Base-by-base conservation (phyloP, 1,140 invertebrate species). In the Euwallacea fornicatus region DNA sequence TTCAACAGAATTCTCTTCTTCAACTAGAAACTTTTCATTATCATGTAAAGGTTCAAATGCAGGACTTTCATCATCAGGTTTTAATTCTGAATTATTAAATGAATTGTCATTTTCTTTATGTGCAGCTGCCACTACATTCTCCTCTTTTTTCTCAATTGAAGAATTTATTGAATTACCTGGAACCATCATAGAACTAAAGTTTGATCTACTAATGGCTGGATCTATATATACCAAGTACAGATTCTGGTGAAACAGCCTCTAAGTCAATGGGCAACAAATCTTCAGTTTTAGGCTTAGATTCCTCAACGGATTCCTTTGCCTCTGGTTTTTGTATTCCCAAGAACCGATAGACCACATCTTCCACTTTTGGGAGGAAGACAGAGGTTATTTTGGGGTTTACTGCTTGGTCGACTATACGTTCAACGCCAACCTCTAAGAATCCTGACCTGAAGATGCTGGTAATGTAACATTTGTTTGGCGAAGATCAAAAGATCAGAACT, bases 321-420 rank as follows among this genome's bases (percentile, higher is more conserved):
- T 33, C 64, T 44, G 76, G 89, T 73, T 85, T 86, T 71, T 91
- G 87, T 58, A 96, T 88, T 21, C 93, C 93, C n/a, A 97, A 82
- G 80, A 90, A 93, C 78, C 92, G 90, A 79, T 95, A 96, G 0
- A 96, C 91, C 9, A 94, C 88, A 77, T 95, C 92, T 82, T 96
- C 94, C 58, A 97, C 93, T 85, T 94, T 90, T 7, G 94, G 92
- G 78, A 94, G 89, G 79, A 97, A 96, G 2, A 94, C 87, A 7
- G 89, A 87, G 72, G 90, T 88, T 7, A 97, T 91, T 85, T 97
- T 97, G 4, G 94, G 94, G 82, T 96, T 95, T 0, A 98, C 94
- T 0, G 97, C 93, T 86, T 98, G 95, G 81, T 97, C 94, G 0
- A 97, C 94, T 71, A 98, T 95, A 74, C 95, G 87, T 80, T 97